Evolutionary conservation across 1,140 invertebrate genomes (phyloP), one percentile per base, ranked within the genome.

Genomic region (Zaprionus africanus): DNA sequence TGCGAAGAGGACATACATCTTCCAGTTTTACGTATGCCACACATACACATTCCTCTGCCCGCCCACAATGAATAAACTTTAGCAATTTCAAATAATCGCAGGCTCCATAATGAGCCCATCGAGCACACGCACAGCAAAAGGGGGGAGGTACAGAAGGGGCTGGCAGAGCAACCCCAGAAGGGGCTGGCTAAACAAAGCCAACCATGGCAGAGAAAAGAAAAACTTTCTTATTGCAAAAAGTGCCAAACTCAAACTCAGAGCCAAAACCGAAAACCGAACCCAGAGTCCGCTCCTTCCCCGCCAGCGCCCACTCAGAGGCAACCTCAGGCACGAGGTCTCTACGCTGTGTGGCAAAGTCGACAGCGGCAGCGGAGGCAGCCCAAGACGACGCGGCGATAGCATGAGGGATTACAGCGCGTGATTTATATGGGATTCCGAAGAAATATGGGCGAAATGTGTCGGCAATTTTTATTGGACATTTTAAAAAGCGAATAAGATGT

Each of bases 401-500:
- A 92, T 92, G 91, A 92, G 90, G 91, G 91, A 92, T 92, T 92
- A 92, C 87, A 87, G 88, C 80, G 79, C 81, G 84, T 92, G 91
- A 92, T 92, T 92, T 92, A 92, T 92, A 92, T 92, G 91, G 91
- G 91, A 92, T 92, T 92, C 84, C 82, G 87, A 92, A 92, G 91
- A 92, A 92, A 92, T 92, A 92, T 92, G 91, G 91, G 87, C 90
- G 88, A 92, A 92, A 92, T 92, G 91, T 92, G 91, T 92, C 91
- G 91, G 91, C 90, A 92, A 92, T 92, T 92, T 92, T 92, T 92
- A 92, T 92, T 92, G 91, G 91, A 92, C 91, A 92, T 92, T 92
- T 92, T 91, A 92, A 92, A 92, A 92, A 92, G 91, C 91, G 67
- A 92, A 85, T 92, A 92, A 92, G 91, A 92, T 91, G 91, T 92